Evolutionary conservation across 2,797 vertebrate genomes (phyloP).

Genomic region (Huso huso): DNA sequence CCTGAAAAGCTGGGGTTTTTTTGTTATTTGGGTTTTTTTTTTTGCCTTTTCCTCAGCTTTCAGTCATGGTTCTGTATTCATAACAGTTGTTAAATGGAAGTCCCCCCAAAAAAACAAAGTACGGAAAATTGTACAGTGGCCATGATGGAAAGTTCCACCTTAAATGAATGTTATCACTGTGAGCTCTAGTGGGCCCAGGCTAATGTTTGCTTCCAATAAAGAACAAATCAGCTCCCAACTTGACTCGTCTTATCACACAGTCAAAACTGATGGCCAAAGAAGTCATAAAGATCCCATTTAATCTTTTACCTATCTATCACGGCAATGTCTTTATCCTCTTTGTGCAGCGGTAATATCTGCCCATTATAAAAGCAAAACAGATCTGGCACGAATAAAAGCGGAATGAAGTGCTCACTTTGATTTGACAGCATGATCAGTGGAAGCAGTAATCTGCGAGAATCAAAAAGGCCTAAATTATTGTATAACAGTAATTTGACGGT

Average conservation of each 20-base stretch:
- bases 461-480: slow-evolving; percentile 81
- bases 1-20: too few species aligned
- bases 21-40: too few species aligned
- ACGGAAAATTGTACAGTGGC: neutral
- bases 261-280: slow-evolving; percentile 83
- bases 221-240: slow-evolving; percentile 76
- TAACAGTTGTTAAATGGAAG: too few species aligned
- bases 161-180: slow-evolving; percentile 67
- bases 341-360: slow-evolving; percentile 81
- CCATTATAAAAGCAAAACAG: slow-evolving; percentile 91
- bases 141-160: slow-evolving; percentile 62
- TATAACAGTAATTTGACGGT: slow-evolving; percentile 79
- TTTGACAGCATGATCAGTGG: slow-evolving; percentile 82
- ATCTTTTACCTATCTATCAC: slow-evolving; percentile 84
- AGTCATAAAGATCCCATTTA: slow-evolving; percentile 91
- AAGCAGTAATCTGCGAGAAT: slow-evolving; percentile 75
- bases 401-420: slow-evolving; percentile 83
- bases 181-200: slow-evolving; percentile 58
- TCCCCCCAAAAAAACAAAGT: too few species aligned
- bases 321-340: slow-evolving; percentile 74
- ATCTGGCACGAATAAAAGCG: slow-evolving; percentile 84
- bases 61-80: too few species aligned
- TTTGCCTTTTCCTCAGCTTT: too few species aligned
- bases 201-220: slow-evolving; percentile 80
- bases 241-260: slow-evolving; percentile 72